Evolutionary conservation across 2,797 vertebrate species (phyloP), one percentile per base, ranked within the genome.

Genomic region (Enteromius radiatus): DNA sequence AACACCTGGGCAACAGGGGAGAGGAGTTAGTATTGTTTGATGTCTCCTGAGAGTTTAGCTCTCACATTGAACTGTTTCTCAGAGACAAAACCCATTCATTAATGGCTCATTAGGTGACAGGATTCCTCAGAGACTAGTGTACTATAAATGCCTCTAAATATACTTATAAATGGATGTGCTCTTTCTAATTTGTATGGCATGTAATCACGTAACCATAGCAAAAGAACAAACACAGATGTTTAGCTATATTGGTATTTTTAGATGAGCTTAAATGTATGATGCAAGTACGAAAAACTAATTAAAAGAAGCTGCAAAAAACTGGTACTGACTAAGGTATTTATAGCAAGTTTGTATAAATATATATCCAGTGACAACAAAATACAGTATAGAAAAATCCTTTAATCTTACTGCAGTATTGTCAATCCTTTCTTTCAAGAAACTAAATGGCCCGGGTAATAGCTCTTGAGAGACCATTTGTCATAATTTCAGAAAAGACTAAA

Each of bases 1-100:
- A 99, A 99, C 83, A 99, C 97, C 97, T 99, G 90, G 91, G 74
- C 15, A 31, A 81, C 15, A 52, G 41, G 71, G 45, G 26, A 85
- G 31, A 82, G n/a, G 41, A 43, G 82, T 80, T 80, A 71, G 38
- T 47, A 81, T 23, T 70, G 75, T 75, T 82, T 43, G n/a, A 68
- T 41, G 49, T 86, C 80, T 86, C 67, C 59, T 65, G 61, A 83
- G 83, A 73, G 19, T 36, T 61, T 23, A 26, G 33, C 65, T 85
- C 83, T 33, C 49, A 80, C 59, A 78, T 23, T 31, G 31, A 38
- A 31, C 76, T 5, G 52, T 68, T 79, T 82, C 85, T 85, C 70
- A 6, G 61, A 81, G 73, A 76, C 63, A 78, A 81, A 85, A 41
- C 28, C 26, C 36, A 84, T 83, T 80, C 54, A 83, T 83, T 78